These are phyloP conservation scores for Lumbricus terrestris DNA, from an alignment of 2,888 invertebrate species.

Conservation along the genomic window DNA sequence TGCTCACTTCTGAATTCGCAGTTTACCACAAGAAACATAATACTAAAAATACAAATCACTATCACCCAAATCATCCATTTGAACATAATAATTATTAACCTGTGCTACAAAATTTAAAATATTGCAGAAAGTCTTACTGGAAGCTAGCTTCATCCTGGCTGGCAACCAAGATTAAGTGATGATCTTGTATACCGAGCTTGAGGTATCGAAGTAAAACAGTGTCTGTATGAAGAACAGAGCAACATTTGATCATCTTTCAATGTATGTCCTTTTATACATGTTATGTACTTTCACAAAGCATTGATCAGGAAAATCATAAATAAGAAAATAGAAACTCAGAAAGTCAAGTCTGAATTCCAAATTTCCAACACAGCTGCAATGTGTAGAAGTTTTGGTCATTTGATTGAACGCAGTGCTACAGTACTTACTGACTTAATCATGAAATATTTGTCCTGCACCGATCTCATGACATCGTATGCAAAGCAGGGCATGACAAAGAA, in stretches of 20 bases:
- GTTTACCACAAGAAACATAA: neutral
- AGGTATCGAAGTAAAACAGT: conserved; percentile 47
- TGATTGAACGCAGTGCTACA: neutral
- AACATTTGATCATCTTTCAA: neutral
- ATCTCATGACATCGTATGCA: too few species aligned
- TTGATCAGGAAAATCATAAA: neutral
- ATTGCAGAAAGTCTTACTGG: conserved; percentile 39
- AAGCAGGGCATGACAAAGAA: too few species aligned
- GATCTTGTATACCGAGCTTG: conserved; percentile 46
- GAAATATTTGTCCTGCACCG: too few species aligned
- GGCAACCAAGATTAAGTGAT: conserved; percentile 46
- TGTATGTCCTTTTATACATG: neutral
- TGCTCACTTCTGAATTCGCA: neutral
- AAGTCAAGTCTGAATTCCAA: neutral
- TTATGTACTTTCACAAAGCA: neutral
- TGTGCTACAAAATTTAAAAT: neutral
- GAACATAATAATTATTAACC: too few species aligned
- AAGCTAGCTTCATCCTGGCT: conserved; percentile 55
- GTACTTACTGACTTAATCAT: too few species aligned
- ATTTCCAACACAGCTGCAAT: neutral
- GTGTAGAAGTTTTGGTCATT: neutral
- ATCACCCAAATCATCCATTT: too few species aligned
- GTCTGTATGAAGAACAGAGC: conserved; percentile 43
- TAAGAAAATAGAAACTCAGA: neutral
- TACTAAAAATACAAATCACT: neutral